Conservation (phyloP, 1,140 invertebrate genomes). For the Psilanteris sp. region DNA sequence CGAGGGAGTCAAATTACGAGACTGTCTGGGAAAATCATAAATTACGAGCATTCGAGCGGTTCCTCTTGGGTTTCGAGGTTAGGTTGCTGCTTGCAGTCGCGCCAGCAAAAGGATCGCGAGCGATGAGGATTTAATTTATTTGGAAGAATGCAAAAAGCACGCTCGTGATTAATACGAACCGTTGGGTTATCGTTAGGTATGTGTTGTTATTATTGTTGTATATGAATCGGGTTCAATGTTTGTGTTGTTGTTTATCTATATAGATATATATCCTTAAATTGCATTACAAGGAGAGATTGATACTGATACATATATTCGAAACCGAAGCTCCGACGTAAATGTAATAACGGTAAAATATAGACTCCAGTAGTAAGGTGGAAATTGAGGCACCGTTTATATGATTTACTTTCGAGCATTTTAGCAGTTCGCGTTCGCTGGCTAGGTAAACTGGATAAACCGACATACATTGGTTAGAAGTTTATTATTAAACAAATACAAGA, state of each 20-base stretch:
- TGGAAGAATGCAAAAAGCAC: too few relatives aligned
- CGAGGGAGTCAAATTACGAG: conserved; percentile 15
- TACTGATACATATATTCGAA: conserved; percentile 29
- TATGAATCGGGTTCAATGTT: too few relatives aligned
- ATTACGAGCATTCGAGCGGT: conserved; percentile 9
- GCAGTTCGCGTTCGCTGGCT: conserved; percentile 14
- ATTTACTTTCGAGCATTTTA: conserved; percentile 50
- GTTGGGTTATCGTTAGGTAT: too few relatives aligned
- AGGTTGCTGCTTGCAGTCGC: too few relatives aligned
- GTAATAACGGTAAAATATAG: conserved; percentile 47
- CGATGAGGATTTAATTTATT: too few relatives aligned
- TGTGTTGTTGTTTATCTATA: too few relatives aligned
- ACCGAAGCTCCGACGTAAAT: conserved; percentile 15
- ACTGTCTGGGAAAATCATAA: conserved; percentile 17
- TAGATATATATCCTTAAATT: conserved; percentile 20
- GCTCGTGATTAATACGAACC: background rate
- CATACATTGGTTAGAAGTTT: conserved; percentile 8
- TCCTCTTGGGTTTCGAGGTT: conserved; percentile 7
- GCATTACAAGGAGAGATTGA: conserved; percentile 5
- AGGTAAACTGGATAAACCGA: conserved; percentile 37
- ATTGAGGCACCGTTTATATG: conserved; percentile 40
- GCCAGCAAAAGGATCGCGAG: too few relatives aligned
- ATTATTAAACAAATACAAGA: conserved; percentile 22
- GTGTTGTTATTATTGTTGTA: too few relatives aligned
- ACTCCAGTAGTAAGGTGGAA: conserved; percentile 31